phyloP scores from a whole-genome alignment of 2,113 vertebrate genomes.

The Phoxinus phoxinus region DNA sequence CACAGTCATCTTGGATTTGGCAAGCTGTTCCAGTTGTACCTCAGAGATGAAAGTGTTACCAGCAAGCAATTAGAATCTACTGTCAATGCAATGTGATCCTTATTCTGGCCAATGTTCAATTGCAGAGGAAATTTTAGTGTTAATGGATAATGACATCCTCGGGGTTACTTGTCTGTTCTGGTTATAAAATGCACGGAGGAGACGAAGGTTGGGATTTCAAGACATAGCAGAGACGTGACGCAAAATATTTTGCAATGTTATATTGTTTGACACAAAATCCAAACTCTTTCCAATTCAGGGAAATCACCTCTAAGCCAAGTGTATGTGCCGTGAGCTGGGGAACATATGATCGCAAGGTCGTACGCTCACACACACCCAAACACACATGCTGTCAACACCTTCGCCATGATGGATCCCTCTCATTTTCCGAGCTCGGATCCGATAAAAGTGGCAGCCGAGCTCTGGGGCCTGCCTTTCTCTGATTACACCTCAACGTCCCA shows the following conservation, averaged over 20 bases:
- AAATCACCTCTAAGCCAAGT: slow-evolving; percentile 16
- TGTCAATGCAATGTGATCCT: slow-evolving; percentile 19
- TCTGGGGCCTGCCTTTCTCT: slow-evolving; percentile 85
- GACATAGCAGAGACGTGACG: neutral
- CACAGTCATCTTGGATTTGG: slow-evolving; percentile 50
- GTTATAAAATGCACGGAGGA: slow-evolving; percentile 27
- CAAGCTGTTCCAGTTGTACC: slow-evolving; percentile 42
- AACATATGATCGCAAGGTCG: slow-evolving; percentile 12
- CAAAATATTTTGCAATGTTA: neutral
- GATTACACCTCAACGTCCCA: slow-evolving; percentile 85
- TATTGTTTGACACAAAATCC: neutral
- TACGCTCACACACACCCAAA: slow-evolving; percentile 54
- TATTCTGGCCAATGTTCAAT: slow-evolving; percentile 3
- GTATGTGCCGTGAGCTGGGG: slow-evolving; percentile 4
- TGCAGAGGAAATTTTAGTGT: neutral
- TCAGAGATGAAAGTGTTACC: slow-evolving; percentile 40
- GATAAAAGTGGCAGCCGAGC: slow-evolving; percentile 78
- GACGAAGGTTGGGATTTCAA: slow-evolving; percentile 29
- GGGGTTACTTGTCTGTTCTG: slow-evolving; percentile 35
- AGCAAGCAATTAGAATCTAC: slow-evolving; percentile 43
- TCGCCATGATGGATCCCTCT: slow-evolving; percentile 52
- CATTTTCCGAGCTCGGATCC: slow-evolving; percentile 52
- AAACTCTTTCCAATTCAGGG: slow-evolving; percentile 2
- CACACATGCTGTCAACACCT: slow-evolving; percentile 51
- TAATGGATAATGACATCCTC: slow-evolving; percentile 38